These are phyloP conservation scores for Parnassius mnemosyne DNA, from an alignment of 2,888 invertebrate genomes.

Conservation along the genomic window DNA sequence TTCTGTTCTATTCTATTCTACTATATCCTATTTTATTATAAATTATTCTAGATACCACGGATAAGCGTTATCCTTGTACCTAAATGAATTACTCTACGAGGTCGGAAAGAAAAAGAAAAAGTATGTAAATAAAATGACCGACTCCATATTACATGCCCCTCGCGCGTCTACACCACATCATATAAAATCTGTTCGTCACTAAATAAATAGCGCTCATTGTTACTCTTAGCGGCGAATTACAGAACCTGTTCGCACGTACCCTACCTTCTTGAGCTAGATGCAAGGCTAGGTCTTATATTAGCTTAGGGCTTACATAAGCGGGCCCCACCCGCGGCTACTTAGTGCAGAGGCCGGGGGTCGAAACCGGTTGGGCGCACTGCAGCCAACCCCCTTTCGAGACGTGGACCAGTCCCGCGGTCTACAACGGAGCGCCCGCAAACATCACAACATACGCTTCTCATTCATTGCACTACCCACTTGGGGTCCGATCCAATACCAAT, in stretches of 20 bases:
- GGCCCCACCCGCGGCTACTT: conserved; percentile 1
- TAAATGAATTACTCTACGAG: no score
- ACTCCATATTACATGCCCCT: not conserved
- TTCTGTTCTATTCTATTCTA: no score
- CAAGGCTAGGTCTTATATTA: conserved; percentile 11
- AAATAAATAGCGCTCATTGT: conserved; percentile 6
- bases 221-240: conserved; percentile 1
- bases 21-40: no score
- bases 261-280: conserved; percentile 1
- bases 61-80: no score
- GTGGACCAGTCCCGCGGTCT: conserved; percentile 3
- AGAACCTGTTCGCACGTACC: conserved; percentile 2
- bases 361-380: conserved; percentile 11
- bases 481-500: conserved; percentile 7
- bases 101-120: no score
- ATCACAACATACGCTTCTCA: not conserved
- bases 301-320: conserved; percentile 6
- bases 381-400: conserved; percentile 4
- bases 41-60: no score
- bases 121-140: not conserved
- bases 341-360: conserved; percentile 3
- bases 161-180: conserved; percentile 1
- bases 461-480: conserved; percentile 5
- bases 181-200: not conserved
- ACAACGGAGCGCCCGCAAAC: not conserved